Base-by-base conservation (phyloP, 2,113 vertebrate genomes). In the Melanerpes aurifrons region DNA sequence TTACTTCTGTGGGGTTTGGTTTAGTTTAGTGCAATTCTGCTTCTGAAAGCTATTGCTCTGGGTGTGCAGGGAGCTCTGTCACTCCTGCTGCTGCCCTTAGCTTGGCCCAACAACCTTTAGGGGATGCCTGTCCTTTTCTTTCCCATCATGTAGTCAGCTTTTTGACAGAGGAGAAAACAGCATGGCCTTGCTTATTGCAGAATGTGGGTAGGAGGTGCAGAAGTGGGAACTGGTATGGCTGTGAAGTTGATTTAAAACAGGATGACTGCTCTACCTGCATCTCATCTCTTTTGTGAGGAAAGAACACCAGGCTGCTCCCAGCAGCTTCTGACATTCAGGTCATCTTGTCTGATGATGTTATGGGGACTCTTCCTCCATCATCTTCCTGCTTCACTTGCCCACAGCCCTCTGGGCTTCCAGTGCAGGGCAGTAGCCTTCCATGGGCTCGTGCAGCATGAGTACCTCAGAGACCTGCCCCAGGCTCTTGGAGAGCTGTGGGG, bases 121-220 rank as follows among this genome's bases (percentile, higher is more conserved):
- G 57, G 69, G 53, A 26, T 31, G 45, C 20, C 7, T 32, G 15
- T 56, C 20, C 19, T 87, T 57, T 85, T 9, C 28, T 32, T 59
- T 53, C 50, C 28, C 43, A 15, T 48, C 28, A 15, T 40, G 24
- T 15, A 62, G 31, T 45, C 16, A 12, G n/a, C 66, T 56, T 48
- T 50, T 16, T 32, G 31, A 66, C 79, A n/a, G 32, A 25, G 29
- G 31, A 78, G 67, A 37, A 70, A 61, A 40, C 21, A 20, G 25
- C 15, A 8, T 50, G 48, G 32, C 45, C 20, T 47, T 45, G 16
- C 54, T 64, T 37, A 18, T 56, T 77, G 66, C 87, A 89, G 72
- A 40, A 3, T 80, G 75, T 77, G 87, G 82, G 82, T 77, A n/a
- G 90, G 92, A 90, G 87, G 80, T 91, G 75, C 57, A 77, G 90